phyloP scores from a whole-genome alignment of 2,113 vertebrate species.

The Hirundichthys speculiger region DNA sequence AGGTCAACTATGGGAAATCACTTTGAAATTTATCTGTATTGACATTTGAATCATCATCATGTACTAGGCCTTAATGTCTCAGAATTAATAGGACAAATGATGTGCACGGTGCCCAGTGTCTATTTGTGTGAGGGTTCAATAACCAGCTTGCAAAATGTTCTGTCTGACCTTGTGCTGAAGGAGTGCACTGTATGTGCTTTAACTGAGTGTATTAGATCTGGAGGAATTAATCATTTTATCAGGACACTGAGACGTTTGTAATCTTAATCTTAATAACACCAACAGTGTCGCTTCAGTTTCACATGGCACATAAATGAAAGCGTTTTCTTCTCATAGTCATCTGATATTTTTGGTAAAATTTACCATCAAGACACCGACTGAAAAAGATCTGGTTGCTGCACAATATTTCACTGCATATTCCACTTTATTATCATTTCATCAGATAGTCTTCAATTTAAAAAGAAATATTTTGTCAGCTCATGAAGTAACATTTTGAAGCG shows the following conservation, averaged over 20 bases:
- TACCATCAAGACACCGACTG: neutral
- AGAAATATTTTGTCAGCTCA: neutral
- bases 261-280: neutral
- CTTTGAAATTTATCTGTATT: constrained; percentile 81
- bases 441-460: neutral
- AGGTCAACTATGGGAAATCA: constrained; percentile 84
- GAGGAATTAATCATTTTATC: constrained; percentile 21
- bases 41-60: constrained; percentile 80
- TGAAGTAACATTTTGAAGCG: neutral
- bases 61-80: constrained; percentile 71
- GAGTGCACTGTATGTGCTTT: constrained; percentile 14
- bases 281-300: neutral
- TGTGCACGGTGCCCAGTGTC: constrained; percentile 40
- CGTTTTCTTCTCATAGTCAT: too few species aligned
- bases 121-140: constrained; percentile 60
- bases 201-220: constrained; percentile 30
- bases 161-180: constrained; percentile 59
- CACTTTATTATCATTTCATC: neutral
- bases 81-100: constrained; percentile 72
- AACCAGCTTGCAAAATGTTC: constrained; percentile 51
- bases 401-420: neutral
- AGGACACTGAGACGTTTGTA: neutral
- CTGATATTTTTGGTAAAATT: too few species aligned
- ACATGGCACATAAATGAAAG: too few species aligned
- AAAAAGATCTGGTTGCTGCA: neutral